These are phyloP conservation scores for Drosophila sordidula DNA, from an alignment of 2,888 invertebrate species.

Conservation along the genomic window DNA sequence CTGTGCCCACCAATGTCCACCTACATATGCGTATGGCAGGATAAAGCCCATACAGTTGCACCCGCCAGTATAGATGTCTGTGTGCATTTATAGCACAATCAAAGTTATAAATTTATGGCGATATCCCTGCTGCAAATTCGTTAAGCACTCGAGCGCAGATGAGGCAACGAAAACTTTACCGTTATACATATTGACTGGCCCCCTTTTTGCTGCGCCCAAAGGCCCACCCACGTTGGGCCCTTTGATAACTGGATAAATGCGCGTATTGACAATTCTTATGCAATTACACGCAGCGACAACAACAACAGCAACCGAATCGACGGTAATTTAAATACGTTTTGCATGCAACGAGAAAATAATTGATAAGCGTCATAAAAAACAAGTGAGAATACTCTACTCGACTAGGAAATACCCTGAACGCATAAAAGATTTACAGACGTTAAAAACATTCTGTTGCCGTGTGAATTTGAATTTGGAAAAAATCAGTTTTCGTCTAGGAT, in stretches of 20 bases:
- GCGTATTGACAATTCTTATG: conserved; percentile 63
- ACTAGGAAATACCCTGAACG: neutral
- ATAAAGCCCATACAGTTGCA: neutral
- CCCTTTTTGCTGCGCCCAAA: neutral
- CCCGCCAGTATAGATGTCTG: neutral
- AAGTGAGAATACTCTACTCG: neutral
- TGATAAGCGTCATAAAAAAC: conserved; percentile 65
- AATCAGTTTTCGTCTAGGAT: neutral
- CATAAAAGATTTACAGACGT: too few species aligned
- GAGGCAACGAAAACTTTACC: conserved; percentile 36
- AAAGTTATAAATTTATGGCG: conserved; percentile 38
- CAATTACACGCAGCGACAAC: conserved; percentile 47
- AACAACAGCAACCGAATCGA: conserved; percentile 17
- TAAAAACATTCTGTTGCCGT: too few species aligned
- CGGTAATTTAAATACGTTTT: conserved; percentile 61
- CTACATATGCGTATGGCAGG: neutral
- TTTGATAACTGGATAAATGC: conserved; percentile 26
- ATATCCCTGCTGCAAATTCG: conserved; percentile 55
- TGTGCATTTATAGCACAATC: conserved; percentile 28
- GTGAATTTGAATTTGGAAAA: too few species aligned
- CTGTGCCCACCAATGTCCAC: conserved; percentile 1
- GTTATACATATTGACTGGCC: conserved; percentile 22
- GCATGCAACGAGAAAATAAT: conserved; percentile 63
- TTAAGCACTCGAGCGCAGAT: conserved; percentile 60
- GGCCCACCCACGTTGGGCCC: conserved; percentile 21